Base-by-base conservation (phyloP, 1,140 invertebrate species). In the Archivesica marissinica region DNA sequence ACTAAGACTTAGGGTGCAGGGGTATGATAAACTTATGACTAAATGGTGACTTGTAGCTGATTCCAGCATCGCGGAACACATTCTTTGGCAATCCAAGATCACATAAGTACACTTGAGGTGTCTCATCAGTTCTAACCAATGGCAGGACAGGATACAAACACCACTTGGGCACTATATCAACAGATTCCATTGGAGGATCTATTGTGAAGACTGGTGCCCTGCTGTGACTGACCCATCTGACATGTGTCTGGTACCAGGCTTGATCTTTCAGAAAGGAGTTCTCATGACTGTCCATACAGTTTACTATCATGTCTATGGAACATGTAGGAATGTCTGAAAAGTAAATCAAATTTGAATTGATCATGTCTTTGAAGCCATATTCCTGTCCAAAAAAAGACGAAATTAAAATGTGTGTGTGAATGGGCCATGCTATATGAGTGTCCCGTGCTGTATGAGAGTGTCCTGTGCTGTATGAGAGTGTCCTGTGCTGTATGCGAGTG, bases 1-100 rank as follows among this genome's bases (percentile, higher is more conserved):
- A 56, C 80, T 87, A 89, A n/a, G 76, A 64, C 52, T 80, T 74
- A 20, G 30, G 61, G 95, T 98, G 96, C 86, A 98, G 95, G 84
- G 97, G 96, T 94, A 98, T 97, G 88, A 97, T 96, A 94, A 97
- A 97, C 94, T 97, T 97, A 54, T 97, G 96, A 85, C 97, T 97
- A 94, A 98, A 99, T 7, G 97, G 97, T 79, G 97, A 97, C 89
- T 95, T 95, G 93, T 98, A 99, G 44, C 95, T 95, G 82, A 98
- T 96, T 54, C 96, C 96, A 88, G 96, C 95, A 88, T 97, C 96
- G 64, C 95, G 94, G 93, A 97, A 98, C 52, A 98, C 95, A 91
- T 96, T 95, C 79, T 96, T 94, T 20, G 97, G 97, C 90, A 98
- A 95, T 79, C 96, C 96, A 88, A 98, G 94, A 94, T 98, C 97